A percentile compares a stretch with the other conserved stretches of the same genome.
Evolutionary conservation across 2,797 vertebrate genomes (phyloP).

Genomic region (Tinamus major): DNA sequence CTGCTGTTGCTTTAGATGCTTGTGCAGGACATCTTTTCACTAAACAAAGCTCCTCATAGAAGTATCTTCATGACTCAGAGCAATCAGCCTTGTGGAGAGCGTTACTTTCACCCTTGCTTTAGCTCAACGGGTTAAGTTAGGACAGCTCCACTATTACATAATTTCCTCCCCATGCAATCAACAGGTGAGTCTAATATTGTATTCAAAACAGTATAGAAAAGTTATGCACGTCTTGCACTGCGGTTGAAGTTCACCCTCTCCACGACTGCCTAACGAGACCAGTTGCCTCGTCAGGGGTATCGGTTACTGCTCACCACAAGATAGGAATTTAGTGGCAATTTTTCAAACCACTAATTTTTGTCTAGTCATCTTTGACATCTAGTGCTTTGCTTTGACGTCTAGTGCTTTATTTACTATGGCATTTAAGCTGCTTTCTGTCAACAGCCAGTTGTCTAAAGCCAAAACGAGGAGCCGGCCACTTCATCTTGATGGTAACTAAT

Average conservation of each 20-base stretch:
- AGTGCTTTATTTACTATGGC: not conserved
- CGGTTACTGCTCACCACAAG: not conserved
- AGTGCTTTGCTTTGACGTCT: not conserved
- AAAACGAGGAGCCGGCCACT: not conserved
- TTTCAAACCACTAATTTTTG: not conserved
- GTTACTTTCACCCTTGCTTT: not conserved
- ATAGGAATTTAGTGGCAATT: not conserved
- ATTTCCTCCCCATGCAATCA: not conserved
- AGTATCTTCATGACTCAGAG: not conserved
- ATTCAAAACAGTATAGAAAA: not conserved
- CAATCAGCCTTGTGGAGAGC: not conserved
- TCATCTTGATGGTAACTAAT: not conserved
- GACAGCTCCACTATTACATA: not conserved
- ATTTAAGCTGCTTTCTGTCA: not conserved
- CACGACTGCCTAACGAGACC: not conserved
- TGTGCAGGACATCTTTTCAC: not conserved
- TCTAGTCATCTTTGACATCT: not conserved
- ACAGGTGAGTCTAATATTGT: too few species aligned
- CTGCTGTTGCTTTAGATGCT: not conserved
- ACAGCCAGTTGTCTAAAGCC: not conserved
- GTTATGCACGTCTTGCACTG: not conserved
- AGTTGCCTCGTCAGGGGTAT: not conserved
- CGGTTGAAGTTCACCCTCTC: not conserved
- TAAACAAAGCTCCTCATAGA: not conserved
- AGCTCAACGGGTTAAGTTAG: not conserved